Conservation (phyloP, 1,140 invertebrate genomes). For the Pseudomyrmex gracilis region DNA sequence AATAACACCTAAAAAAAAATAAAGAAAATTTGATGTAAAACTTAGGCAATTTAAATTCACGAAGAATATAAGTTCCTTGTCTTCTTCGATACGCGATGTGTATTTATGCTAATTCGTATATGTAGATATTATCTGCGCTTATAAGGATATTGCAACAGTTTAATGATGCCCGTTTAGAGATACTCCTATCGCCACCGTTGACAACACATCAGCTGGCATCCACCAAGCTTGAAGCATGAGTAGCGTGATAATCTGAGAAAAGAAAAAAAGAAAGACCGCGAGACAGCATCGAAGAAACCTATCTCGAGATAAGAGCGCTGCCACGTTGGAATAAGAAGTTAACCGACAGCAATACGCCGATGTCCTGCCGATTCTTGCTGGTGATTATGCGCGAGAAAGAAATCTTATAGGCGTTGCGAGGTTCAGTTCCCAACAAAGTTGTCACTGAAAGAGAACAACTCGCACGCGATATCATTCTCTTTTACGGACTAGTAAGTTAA, state of each 20-base stretch:
- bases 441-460: conserved; percentile 41
- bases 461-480: conserved; percentile 10
- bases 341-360: conserved; percentile 49
- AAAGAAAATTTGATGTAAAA: conserved; percentile 11
- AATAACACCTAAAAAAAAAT: neutral
- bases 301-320: conserved; percentile 62
- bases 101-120: conserved; percentile 45
- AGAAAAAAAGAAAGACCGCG: conserved; percentile 35
- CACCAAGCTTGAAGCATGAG: conserved; percentile 32
- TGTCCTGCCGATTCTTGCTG: conserved; percentile 56
- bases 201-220: conserved; percentile 12
- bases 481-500: conserved; percentile 17
- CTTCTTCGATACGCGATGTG: neutral
- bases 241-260: conserved; percentile 40
- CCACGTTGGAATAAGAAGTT: conserved; percentile 66
- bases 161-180: conserved; percentile 38
- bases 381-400: conserved; percentile 61
- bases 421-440: conserved; percentile 42
- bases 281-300: conserved; percentile 46
- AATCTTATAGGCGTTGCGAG: conserved; percentile 62
- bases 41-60: conserved; percentile 12
- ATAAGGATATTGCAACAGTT: conserved; percentile 34
- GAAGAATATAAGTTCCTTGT: neutral
- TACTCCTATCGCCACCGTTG: conserved; percentile 37
- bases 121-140: conserved; percentile 47